Base-by-base conservation (phyloP, 2,113 vertebrate species). In the Misgurnus anguillicaudatus region DNA sequence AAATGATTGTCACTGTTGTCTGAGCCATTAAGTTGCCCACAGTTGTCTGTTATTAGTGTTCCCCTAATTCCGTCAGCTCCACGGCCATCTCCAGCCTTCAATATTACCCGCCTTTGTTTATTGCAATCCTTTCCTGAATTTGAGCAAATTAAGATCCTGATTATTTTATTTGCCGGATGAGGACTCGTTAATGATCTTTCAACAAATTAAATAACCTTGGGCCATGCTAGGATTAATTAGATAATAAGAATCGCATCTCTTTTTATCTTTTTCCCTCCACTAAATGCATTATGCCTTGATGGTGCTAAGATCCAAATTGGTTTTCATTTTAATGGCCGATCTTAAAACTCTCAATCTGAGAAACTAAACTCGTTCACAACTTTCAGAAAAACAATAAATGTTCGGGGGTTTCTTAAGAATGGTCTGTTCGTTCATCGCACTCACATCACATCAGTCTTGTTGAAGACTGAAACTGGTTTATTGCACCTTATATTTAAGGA, bases 141-240 rank as follows among this genome's bases (percentile, higher is more conserved):
- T 85, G 84, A 89, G 84, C 88, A 92, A 91, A 93, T 92, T 91
- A 92, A 90, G 89, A 90, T 88, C 87, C 89, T 89, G 86, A 89
- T 92, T 92, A 89, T 92, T 92, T 90, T 90, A 88, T 91, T 90
- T 91, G 88, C 86, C 60, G 86, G 86, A 89, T 91, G 84, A 87
- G 88, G 87, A 89, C 86, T 87, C 90, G 90, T 90, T 92, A 91
- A 92, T 92, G 88, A 90, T 89, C 90, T 92, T 91, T 90, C 87
- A 90, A 87, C 90, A 92, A 91, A 92, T 92, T 88, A 91, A 93
- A 92, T 93, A 91, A 92, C 90, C 90, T 86, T 87, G 42, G 87
- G 90, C 86, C 87, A 88, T 87, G 85, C 60, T 84, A 89, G 91
- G 87, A 92, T 91, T 92, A 91, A 91, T 91, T 92, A 89, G 91